phyloP scores from a whole-genome alignment of 1,140 invertebrate genomes.

The Homalodisca vitripennis region DNA sequence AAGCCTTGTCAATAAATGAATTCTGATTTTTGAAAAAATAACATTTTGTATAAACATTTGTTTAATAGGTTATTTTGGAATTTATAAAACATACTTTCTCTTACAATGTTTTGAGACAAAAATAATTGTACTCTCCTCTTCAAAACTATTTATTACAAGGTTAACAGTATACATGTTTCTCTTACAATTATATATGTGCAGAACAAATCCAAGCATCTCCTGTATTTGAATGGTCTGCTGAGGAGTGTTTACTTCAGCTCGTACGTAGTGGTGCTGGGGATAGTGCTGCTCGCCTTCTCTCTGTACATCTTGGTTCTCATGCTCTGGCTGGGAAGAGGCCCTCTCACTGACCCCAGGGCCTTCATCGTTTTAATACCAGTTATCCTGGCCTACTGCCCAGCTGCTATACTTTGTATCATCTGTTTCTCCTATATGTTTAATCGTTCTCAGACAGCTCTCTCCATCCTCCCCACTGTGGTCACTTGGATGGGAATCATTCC shows the following conservation, averaged over 20 bases:
- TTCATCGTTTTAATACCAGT: slow-evolving; percentile 64
- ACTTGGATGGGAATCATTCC: too few species aligned
- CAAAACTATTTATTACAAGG: too few species aligned
- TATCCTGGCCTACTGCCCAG: slow-evolving; percentile 69
- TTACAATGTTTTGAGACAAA: too few species aligned
- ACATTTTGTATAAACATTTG: too few species aligned
- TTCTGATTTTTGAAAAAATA: too few species aligned
- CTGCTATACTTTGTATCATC: slow-evolving; percentile 72
- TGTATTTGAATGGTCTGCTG: slow-evolving; percentile 77
- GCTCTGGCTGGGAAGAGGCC: slow-evolving; percentile 64
- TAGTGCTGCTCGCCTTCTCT: slow-evolving; percentile 67
- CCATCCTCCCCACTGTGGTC: slow-evolving; percentile 73
- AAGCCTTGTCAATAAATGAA: too few species aligned
- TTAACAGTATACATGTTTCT: not conserved
- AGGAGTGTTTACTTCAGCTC: slow-evolving; percentile 76
- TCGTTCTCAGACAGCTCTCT: slow-evolving; percentile 76
- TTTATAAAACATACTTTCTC: too few species aligned
- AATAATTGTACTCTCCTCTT: too few species aligned
- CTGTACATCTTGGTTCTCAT: slow-evolving; percentile 65
- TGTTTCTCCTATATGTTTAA: slow-evolving; percentile 78
- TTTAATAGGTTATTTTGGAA: too few species aligned
- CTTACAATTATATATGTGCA: slow-evolving; percentile 50
- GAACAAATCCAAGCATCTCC: slow-evolving; percentile 79
- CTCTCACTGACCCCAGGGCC: slow-evolving; percentile 65
- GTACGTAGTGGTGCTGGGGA: slow-evolving; percentile 66